Percentiles rank a stretch among this genome's conserved stretches.
phyloP scores from a whole-genome alignment of 2,888 invertebrate genomes.

The Choreutis nemorana region DNA sequence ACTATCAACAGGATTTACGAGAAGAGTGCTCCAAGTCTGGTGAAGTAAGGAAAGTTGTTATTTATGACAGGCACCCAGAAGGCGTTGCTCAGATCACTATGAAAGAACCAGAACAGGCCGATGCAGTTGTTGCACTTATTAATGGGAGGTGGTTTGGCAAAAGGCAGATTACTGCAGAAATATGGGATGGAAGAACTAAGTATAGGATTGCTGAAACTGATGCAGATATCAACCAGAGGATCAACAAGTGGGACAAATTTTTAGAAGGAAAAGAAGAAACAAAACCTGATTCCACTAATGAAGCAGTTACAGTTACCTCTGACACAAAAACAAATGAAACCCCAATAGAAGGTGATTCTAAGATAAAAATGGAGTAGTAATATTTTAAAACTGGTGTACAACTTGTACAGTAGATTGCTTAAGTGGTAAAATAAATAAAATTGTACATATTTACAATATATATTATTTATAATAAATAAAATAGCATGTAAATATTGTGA shows the following conservation, averaged over 20 bases:
- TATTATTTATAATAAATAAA: too few relatives aligned
- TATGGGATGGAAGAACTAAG: slow-evolving; percentile 96
- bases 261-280: slow-evolving; percentile 69
- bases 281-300: neutral
- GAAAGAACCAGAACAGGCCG: slow-evolving; percentile 89
- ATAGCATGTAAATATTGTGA: too few relatives aligned
- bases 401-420: too few relatives aligned
- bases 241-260: slow-evolving; percentile 89
- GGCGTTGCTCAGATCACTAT: slow-evolving; percentile 94
- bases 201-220: slow-evolving; percentile 92
- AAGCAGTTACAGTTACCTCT: neutral
- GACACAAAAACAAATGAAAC: too few relatives aligned
- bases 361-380: too few relatives aligned
- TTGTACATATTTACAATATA: too few relatives aligned
- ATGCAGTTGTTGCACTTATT: slow-evolving; percentile 85
- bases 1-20: slow-evolving; percentile 89
- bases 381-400: too few relatives aligned
- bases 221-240: slow-evolving; percentile 79
- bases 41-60: slow-evolving; percentile 86
- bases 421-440: too few relatives aligned
- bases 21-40: slow-evolving; percentile 93
- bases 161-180: slow-evolving; percentile 82
- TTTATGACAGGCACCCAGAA: slow-evolving; percentile 93
- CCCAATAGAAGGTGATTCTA: too few relatives aligned
- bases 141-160: slow-evolving; percentile 93